A percentile compares a stretch with the other conserved stretches of the same genome.
Conservation (phyloP, 2,888 invertebrate species). For the Clepsis dumicolana region DNA sequence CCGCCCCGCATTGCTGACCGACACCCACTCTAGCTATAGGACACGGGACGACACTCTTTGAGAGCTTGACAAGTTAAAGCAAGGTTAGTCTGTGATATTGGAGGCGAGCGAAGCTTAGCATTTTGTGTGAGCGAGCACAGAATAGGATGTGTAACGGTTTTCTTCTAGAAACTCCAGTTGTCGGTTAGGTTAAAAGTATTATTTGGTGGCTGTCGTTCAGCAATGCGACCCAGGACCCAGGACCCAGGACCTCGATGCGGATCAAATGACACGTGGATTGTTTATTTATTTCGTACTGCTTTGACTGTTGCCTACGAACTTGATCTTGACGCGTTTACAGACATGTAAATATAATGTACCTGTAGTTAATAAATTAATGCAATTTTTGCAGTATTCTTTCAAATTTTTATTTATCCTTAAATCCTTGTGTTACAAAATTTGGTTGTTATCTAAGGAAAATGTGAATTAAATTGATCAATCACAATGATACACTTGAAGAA, state of each 20-base stretch:
- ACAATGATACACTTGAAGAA: background rate
- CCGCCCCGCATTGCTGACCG: constrained; percentile 56
- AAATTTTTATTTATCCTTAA: constrained; percentile 48
- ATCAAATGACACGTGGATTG: constrained; percentile 56
- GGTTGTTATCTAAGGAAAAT: background rate
- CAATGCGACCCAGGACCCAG: constrained; percentile 62
- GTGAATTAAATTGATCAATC: background rate
- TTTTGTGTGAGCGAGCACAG: constrained; percentile 44
- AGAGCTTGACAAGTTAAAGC: constrained; percentile 30
- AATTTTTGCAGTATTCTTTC: constrained; percentile 67
- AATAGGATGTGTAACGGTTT: constrained; percentile 28
- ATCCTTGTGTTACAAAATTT: too few species aligned
- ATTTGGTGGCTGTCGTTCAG: constrained; percentile 54
- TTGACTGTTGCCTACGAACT: constrained; percentile 84
- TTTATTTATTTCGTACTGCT: constrained; percentile 78
- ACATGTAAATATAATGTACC: constrained; percentile 81
- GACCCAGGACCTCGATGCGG: constrained; percentile 63
- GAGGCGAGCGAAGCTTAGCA: constrained; percentile 15
- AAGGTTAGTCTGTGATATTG: constrained; percentile 44
- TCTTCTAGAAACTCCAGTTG: constrained; percentile 22
- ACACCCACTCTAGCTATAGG: constrained; percentile 40
- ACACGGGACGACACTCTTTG: constrained; percentile 12
- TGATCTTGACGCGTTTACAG: constrained; percentile 83
- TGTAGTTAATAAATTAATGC: constrained; percentile 77
- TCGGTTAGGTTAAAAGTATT: constrained; percentile 40